Base-by-base conservation (phyloP, 2,113 vertebrate species). In the Arvicanthis niloticus region DNA sequence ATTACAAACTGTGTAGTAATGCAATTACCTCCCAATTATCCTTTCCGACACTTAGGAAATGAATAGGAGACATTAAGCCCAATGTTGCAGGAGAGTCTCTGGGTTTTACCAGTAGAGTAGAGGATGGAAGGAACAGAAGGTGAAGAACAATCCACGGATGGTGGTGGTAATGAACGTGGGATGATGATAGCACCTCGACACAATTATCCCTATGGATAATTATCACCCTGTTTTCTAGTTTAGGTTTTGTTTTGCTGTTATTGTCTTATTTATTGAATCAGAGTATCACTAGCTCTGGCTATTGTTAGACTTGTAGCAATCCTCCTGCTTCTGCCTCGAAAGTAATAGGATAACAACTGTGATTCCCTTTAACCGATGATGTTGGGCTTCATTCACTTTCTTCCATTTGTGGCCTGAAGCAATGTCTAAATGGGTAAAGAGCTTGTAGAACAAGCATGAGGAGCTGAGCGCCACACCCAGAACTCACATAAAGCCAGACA, bases 1-100 rank as follows among this genome's bases (percentile, higher is more conserved):
- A 96, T 96, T 96, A 95, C 97, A 95, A 97, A 97, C 96, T 95
- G 94, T 95, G 95, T 85, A 3, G 94, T 97, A 96, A 97, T 94
- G 96, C 93, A 97, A 97, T 98, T 97, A 97, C 91, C 95, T 97
- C 88, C 96, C 97, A 96, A 97, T 97, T 97, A 97, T 95, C 97
- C 84, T 93, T 97, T 93, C 89, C 84, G 92, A 89, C 4, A 7
- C 94, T 91, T 90, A 73, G 91, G 89, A 91, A 96, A 97, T 96
- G 95, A 97, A 97, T 86, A 93, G 96, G 82, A 96, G 88, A 90
- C 90, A 93, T 97, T 93, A 96, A 95, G 90, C 94, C 91, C 86
- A 81, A 82, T 81, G 89, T 76, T 77, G 78, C 84, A 72, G 51
- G 67, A 73, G 84, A 96, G n/a, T 80, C 84, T 82, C 73, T 93